phyloP scores from a whole-genome alignment of 2,888 invertebrate genomes.

The Mythimna vitellina region DNA sequence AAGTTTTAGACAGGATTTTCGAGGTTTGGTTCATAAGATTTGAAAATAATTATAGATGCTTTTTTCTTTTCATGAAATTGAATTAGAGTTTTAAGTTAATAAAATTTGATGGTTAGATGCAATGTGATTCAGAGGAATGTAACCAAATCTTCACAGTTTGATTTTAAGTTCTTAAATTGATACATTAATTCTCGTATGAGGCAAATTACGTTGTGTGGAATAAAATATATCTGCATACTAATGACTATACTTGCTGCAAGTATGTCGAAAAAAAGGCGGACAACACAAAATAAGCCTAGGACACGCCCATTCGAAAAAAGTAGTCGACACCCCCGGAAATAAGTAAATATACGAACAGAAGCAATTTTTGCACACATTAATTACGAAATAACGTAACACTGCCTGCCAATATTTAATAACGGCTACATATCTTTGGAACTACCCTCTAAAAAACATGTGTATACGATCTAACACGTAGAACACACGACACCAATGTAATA shows the following conservation, averaged over 20 bases:
- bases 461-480: slow-evolving; percentile 75
- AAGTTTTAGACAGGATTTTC: slow-evolving; percentile 1
- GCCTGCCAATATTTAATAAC: slow-evolving; percentile 40
- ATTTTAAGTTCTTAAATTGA: neutral
- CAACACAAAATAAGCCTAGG: slow-evolving; percentile 44
- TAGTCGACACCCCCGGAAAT: slow-evolving; percentile 52
- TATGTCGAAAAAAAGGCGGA: slow-evolving; percentile 46
- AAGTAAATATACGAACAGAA: slow-evolving; percentile 42
- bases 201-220: slow-evolving; percentile 17
- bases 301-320: slow-evolving; percentile 59
- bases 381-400: slow-evolving; percentile 24
- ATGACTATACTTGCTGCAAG: slow-evolving; percentile 48
- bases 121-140: neutral
- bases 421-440: slow-evolving; percentile 38
- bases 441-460: slow-evolving; percentile 55
- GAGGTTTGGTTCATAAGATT: neutral
- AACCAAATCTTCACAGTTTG: neutral
- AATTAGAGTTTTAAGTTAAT: neutral
- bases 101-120: neutral
- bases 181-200: neutral
- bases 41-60: neutral
- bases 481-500: slow-evolving; percentile 89
- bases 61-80: neutral
- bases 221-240: slow-evolving; percentile 31
- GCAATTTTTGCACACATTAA: slow-evolving; percentile 53